A percentile compares a stretch with the other conserved stretches of the same genome.
Evolutionary conservation across 2,888 invertebrate species (phyloP).

Genomic region (Limnephilus rhombicus): DNA sequence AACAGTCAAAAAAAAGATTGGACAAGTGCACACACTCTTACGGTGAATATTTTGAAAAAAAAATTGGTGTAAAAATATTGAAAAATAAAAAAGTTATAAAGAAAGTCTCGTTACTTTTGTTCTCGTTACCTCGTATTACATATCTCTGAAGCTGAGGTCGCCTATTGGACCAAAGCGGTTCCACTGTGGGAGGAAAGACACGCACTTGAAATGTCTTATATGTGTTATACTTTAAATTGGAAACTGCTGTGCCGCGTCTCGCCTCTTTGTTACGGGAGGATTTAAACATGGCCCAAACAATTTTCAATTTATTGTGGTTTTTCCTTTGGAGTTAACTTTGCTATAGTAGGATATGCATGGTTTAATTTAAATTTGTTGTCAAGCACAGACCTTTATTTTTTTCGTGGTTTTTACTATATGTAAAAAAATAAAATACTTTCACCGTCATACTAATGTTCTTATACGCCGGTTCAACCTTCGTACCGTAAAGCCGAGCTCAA

Average conservation of each 20-base stretch:
- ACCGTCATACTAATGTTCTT: no score
- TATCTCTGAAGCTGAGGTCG: neutral
- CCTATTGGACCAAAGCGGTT: neutral
- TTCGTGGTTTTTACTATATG: no score
- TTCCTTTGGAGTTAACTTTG: neutral
- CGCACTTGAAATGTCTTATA: neutral
- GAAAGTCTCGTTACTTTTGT: no score
- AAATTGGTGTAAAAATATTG: no score
- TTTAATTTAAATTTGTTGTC: neutral
- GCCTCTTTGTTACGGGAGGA: neutral
- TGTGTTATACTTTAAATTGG: neutral
- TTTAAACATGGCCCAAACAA: neutral
- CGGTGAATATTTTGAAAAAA: no score
- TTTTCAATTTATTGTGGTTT: neutral
- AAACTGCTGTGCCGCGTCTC: neutral
- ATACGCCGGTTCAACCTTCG: no score
- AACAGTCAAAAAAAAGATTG: no score
- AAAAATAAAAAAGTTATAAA: no score
- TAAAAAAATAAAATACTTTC: no score
- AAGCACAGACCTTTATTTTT: no score
- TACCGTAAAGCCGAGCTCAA: no score
- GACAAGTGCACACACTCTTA: no score
- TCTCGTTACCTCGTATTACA: neutral
- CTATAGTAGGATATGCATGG: neutral
- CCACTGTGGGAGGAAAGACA: neutral